A percentile compares a stretch with the other conserved stretches of the same genome.
phyloP scores from a whole-genome alignment of 1,140 invertebrate species.

The Musca domestica region DNA sequence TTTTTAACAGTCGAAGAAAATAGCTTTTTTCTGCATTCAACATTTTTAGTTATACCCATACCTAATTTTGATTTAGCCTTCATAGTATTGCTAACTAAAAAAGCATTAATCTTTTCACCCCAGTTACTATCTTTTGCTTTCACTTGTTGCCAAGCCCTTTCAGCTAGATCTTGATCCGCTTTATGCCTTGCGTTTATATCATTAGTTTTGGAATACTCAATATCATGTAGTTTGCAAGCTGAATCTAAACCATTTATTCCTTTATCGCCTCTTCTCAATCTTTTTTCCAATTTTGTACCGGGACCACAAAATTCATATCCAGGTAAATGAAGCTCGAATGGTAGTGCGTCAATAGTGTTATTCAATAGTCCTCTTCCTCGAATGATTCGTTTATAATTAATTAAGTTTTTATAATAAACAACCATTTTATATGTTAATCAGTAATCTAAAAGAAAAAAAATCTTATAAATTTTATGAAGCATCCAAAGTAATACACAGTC shows the following conservation, averaged over 20 bases:
- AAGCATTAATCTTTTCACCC: conserved; percentile 21
- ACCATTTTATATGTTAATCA: no score
- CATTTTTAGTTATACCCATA: conserved; percentile 23
- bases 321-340: conserved; percentile 55
- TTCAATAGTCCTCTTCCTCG: conserved; percentile 40
- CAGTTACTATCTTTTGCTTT: conserved; percentile 47
- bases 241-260: conserved; percentile 54
- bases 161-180: conserved; percentile 49
- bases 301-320: no score
- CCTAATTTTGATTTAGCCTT: conserved; percentile 31
- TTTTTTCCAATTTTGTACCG: conserved; percentile 54
- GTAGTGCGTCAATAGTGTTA: conserved; percentile 51
- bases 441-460: no score
- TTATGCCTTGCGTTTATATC: conserved; percentile 44
- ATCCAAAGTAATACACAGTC: no score
- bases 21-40: no score
- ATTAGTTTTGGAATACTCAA: conserved; percentile 50
- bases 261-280: conserved; percentile 50
- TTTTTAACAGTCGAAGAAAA: conserved; percentile 8
- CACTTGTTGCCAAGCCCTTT: conserved; percentile 49
- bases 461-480: no score
- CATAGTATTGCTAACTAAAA: conserved; percentile 30
- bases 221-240: conserved; percentile 55
- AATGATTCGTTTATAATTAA: no score
- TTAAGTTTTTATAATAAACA: no score